Conservation (phyloP, 2,113 vertebrate species). For the Protomyctophum bolini region DNA sequence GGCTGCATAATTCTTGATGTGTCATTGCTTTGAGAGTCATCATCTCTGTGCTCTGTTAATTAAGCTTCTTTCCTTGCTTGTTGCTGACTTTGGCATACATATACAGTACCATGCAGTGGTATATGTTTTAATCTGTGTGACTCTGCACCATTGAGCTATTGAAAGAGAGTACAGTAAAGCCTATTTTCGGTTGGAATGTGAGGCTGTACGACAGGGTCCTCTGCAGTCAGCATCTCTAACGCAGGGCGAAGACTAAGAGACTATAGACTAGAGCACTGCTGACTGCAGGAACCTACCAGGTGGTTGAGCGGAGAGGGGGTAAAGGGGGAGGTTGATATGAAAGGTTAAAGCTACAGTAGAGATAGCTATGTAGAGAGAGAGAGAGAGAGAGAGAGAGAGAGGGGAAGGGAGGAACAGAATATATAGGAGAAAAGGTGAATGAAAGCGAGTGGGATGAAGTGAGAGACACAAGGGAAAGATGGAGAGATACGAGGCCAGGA, state of each 20-base stretch:
- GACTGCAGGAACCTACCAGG: slow-evolving; percentile 24
- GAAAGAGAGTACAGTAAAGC: slow-evolving; percentile 59
- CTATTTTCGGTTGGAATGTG: slow-evolving; percentile 44
- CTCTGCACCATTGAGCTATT: slow-evolving; percentile 31
- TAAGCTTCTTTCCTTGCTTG: slow-evolving; percentile 33
- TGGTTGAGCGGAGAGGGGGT: not conserved
- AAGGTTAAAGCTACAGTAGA: not conserved
- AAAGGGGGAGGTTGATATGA: not conserved
- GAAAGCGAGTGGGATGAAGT: not conserved
- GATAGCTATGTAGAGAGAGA: not conserved
- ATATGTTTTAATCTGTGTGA: slow-evolving; percentile 48
- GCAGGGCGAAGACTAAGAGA: not conserved
- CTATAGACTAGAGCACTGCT: not conserved
- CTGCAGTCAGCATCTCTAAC: slow-evolving; percentile 47
- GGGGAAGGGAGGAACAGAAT: not conserved
- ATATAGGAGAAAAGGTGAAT: not conserved
- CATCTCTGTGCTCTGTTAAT: slow-evolving; percentile 17
- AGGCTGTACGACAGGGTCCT: slow-evolving; percentile 17
- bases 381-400: not conserved
- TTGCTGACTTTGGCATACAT: slow-evolving; percentile 55
- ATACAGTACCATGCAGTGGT: not conserved
- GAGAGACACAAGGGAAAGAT: not conserved
- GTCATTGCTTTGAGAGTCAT: slow-evolving; percentile 30
- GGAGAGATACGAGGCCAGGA: slow-evolving; percentile 15
- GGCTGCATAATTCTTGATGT: slow-evolving; percentile 22